Evolutionary conservation across 2,888 invertebrate genomes (phyloP).

Genomic region (Drosophila setosimentum): DNA sequence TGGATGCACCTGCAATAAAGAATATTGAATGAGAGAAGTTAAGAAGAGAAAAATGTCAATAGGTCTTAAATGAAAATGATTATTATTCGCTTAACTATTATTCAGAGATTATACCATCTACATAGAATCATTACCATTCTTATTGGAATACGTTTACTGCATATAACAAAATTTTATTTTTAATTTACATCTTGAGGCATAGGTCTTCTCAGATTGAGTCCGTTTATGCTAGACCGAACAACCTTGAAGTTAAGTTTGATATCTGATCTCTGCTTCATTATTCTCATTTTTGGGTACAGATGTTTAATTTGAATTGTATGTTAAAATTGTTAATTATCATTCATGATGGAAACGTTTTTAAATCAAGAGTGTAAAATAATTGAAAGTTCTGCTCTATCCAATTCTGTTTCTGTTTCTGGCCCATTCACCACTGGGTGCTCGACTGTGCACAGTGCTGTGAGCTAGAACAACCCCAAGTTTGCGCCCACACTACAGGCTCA

Average conservation of each 20-base stretch:
- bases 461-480: constrained; percentile 17
- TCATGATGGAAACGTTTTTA: background rate
- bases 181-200: background rate
- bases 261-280: background rate
- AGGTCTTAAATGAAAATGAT: background rate
- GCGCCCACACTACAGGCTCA: constrained; percentile 12
- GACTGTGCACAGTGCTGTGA: constrained; percentile 3
- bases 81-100: background rate
- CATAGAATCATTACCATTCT: background rate
- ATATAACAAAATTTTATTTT: background rate
- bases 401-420: background rate
- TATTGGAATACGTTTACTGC: background rate
- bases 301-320: background rate
- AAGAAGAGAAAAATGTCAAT: background rate
- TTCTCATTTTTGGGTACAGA: background rate
- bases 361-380: background rate
- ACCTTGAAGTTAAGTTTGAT: background rate
- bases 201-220: background rate
- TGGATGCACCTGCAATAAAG: background rate
- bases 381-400: background rate
- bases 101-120: background rate
- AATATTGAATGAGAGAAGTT: background rate
- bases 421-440: constrained; percentile 35
- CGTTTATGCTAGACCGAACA: background rate
- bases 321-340: background rate